Percentiles rank a stretch among this genome's conserved stretches.
Evolutionary conservation across 2,888 invertebrate genomes (phyloP).

Genomic region (Eupithecia vulgata): DNA sequence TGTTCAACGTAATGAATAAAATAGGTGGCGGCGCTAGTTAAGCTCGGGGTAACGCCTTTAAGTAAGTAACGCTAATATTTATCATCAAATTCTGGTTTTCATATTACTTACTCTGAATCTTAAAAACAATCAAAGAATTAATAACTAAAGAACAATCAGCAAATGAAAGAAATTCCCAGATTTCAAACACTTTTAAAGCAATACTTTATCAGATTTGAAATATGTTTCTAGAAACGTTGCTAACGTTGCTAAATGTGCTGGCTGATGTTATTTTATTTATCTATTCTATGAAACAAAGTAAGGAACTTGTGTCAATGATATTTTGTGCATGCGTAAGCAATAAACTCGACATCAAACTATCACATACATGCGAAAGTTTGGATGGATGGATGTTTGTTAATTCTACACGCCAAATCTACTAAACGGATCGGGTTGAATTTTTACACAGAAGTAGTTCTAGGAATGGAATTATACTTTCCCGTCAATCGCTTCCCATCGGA

Average conservation of each 20-base stretch:
- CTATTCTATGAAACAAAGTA: not conserved
- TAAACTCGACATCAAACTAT: not conserved
- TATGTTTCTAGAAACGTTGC: not conserved
- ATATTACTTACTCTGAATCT: not conserved
- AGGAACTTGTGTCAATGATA: not conserved
- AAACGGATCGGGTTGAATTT: no score
- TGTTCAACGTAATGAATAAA: no score
- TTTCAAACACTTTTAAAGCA: slow-evolving; percentile 12
- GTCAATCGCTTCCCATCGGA: no score
- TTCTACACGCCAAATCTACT: no score
- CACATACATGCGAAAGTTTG: no score
- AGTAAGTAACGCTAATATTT: no score
- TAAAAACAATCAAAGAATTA: not conserved
- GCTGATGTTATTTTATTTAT: slow-evolving; percentile 1
- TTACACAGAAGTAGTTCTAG: no score
- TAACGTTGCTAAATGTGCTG: no score
- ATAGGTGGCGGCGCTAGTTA: no score
- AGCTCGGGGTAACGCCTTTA: no score
- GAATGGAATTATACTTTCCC: no score
- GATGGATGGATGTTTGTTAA: no score
- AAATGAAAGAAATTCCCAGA: not conserved
- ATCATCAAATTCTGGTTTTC: not conserved
- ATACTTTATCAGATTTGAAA: slow-evolving; percentile 11
- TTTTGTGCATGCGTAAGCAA: not conserved
- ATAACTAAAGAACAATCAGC: not conserved